These are phyloP conservation scores for Rhabdomys dilectus DNA, from an alignment of 2,113 vertebrate genomes.

Conservation along the genomic window DNA sequence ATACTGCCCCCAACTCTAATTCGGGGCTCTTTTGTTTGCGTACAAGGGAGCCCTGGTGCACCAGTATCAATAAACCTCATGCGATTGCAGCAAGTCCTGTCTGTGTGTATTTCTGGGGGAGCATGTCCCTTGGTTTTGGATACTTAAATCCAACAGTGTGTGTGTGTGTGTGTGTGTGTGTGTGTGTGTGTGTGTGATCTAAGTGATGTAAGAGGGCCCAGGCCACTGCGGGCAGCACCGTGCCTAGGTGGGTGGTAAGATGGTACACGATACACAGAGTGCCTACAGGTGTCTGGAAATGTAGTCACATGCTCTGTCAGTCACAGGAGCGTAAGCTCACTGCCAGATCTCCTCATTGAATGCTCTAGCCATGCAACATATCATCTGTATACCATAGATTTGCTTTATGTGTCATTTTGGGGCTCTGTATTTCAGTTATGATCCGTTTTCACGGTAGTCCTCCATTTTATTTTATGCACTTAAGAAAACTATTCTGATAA, in stretches of 20 bases:
- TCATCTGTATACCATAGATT: not conserved
- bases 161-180: too few species aligned
- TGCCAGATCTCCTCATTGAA: not conserved
- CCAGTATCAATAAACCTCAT: too few species aligned
- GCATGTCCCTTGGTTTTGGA: too few species aligned
- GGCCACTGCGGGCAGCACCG: not conserved
- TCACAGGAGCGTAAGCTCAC: not conserved
- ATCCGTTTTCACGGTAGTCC: not conserved
- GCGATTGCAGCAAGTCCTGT: too few species aligned
- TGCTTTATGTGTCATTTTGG: slow-evolving; percentile 3
- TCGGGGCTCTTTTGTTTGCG: too few species aligned
- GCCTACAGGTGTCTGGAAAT: not conserved
- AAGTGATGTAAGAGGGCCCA: not conserved
- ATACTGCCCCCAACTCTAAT: too few species aligned
- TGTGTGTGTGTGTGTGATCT: too few species aligned
- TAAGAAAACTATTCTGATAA: not conserved
- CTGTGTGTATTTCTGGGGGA: too few species aligned
- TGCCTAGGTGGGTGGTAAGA: not conserved
- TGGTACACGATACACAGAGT: not conserved
- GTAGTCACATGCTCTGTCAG: not conserved
- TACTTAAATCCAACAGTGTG: too few species aligned
- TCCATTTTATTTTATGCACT: not conserved
- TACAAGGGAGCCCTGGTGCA: too few species aligned
- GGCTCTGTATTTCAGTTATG: not conserved
- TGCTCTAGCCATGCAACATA: not conserved